Evolutionary conservation across 2,888 invertebrate species (phyloP), one percentile per base, ranked within the genome.

Genomic region (Limnephilus auricula): DNA sequence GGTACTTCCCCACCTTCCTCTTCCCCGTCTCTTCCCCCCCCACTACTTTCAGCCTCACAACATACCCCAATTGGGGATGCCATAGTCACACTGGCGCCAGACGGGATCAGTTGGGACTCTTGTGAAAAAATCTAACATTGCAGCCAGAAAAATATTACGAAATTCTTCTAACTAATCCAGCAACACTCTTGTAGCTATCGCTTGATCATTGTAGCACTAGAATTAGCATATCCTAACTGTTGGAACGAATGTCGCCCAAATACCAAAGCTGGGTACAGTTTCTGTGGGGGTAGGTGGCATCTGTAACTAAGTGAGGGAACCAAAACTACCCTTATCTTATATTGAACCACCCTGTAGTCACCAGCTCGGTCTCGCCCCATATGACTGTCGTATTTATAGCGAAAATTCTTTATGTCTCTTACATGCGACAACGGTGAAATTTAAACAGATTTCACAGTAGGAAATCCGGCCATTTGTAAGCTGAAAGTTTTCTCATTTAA

Each of bases 261-360:
- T 82, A 34, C 82, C 9, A 18, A 82, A 34, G 82, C 82, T 82
- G 9, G 18, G 82, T 82, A 32, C 25, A 82, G 82, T 18, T 82
- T 82, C 12, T 34, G 82, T 34, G 32, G 18, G 82, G 82, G 82
- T n/a, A n/a, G 65, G 65, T 82, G 34, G 82, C 82, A 82, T 82
- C 80, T 82, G 80, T 82, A 32, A 82, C 32, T 32, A 82, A 82
- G 34, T 82, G 82, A 82, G 82, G 82, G 34, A 37, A 37, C 34
- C 34, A 37, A 25, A 32, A 82, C 82, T 82, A 32, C 34, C 82
- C 82, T 34, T 32, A 82, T 82, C 82, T 32, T 32, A 6, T 5
- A 32, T 9, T 10, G 82, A 82, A 82, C 82, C 82, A 34, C 2
- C 34, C 9, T 82, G 80, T 31, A 80, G 30, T 31, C 82, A 82